These are phyloP conservation scores for Eulemur macaco DNA, from an alignment of 2,113 vertebrate genomes.

Conservation along the genomic window DNA sequence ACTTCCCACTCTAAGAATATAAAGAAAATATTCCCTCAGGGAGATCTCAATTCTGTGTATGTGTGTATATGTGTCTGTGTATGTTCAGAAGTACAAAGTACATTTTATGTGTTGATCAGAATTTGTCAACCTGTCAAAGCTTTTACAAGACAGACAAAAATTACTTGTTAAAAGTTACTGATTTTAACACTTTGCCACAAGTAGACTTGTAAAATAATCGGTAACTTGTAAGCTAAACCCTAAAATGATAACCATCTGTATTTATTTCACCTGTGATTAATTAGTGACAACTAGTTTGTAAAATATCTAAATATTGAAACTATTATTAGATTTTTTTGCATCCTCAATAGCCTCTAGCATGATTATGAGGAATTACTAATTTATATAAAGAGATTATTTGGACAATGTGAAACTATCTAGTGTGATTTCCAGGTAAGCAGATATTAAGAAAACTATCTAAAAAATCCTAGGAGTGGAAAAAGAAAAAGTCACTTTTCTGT, in stretches of 20 bases:
- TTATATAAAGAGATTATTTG: neutral
- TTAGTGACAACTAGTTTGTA: neutral
- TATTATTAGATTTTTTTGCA: neutral
- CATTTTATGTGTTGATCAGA: neutral
- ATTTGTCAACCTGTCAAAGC: neutral
- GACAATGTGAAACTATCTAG: neutral
- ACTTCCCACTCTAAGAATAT: neutral
- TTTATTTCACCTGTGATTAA: neutral
- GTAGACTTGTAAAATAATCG: neutral
- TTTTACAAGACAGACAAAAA: neutral
- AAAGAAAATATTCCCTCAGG: neutral
- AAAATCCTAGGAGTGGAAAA: neutral
- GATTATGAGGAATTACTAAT: neutral
- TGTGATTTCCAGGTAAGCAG: neutral
- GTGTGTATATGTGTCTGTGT: neutral
- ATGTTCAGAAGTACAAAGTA: neutral
- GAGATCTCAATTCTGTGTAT: neutral
- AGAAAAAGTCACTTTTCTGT: neutral
- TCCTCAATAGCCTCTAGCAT: neutral
- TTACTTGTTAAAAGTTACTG: neutral
- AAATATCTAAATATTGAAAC: slow-evolving; percentile 2
- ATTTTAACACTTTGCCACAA: neutral
- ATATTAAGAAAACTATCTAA: neutral
- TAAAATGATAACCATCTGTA: neutral
- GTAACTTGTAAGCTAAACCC: neutral